Percentiles rank a stretch among this genome's conserved stretches.
Conservation (phyloP, 2,797 vertebrate genomes). For the Meda fulgida region DNA sequence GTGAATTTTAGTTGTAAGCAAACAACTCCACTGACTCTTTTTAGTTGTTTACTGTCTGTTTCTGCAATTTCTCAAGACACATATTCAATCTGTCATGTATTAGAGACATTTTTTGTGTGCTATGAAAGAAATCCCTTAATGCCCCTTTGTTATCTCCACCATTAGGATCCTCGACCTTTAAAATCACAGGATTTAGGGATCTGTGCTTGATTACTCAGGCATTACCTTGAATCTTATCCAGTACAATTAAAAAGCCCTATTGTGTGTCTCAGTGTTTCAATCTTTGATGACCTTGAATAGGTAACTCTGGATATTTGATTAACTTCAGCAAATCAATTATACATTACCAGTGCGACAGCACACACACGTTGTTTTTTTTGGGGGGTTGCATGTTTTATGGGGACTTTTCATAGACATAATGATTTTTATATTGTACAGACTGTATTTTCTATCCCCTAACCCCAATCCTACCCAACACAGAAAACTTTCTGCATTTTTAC, state of each 20-base stretch:
- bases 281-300: slow-evolving; percentile 45
- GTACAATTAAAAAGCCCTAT: slow-evolving; percentile 16
- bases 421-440: background rate
- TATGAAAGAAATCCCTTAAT: background rate
- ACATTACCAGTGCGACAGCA: slow-evolving; percentile 5
- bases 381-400: background rate
- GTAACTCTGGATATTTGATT: background rate
- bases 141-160: background rate
- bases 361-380: background rate
- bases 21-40: background rate
- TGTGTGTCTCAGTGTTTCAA: slow-evolving; percentile 19
- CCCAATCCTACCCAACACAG: background rate
- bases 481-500: background rate
- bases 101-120: background rate
- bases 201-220: slow-evolving; percentile 30
- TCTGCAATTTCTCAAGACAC: background rate
- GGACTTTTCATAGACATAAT: background rate
- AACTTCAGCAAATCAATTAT: slow-evolving; percentile 38
- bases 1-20: background rate
- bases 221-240: slow-evolving; percentile 26
- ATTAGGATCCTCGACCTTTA: background rate
- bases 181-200: background rate
- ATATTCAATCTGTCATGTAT: background rate
- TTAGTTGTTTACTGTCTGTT: background rate
- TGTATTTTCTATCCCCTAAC: background rate